A percentile compares a stretch with the other conserved stretches of the same genome.
phyloP scores from a whole-genome alignment of 2,888 invertebrate genomes.

The Apotomis turbidana region DNA sequence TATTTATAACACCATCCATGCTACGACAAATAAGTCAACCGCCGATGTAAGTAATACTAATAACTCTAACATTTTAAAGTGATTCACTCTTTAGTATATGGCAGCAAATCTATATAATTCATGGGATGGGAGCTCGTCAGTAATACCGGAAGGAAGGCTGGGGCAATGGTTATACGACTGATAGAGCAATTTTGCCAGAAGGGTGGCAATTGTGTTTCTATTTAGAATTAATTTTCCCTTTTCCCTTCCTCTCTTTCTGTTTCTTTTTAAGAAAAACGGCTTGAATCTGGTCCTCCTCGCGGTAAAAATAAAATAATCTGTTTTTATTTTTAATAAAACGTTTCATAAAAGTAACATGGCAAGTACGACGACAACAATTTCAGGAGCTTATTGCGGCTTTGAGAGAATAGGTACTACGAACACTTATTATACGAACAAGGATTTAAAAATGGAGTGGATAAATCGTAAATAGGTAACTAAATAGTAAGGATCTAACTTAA shows the following conservation, averaged over 20 bases:
- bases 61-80: background rate
- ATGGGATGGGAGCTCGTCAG: constrained; percentile 15
- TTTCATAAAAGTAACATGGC: too few species aligned
- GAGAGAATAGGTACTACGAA: too few species aligned
- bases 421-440: too few species aligned
- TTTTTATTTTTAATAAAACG: background rate
- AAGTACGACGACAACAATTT: too few species aligned
- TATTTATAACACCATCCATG: too few species aligned
- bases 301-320: background rate
- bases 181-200: constrained; percentile 38
- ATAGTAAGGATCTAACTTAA: too few species aligned
- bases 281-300: constrained; percentile 14
- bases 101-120: background rate
- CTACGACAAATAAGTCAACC: too few species aligned
- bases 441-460: too few species aligned
- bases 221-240: constrained; percentile 27
- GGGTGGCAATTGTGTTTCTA: constrained; percentile 36
- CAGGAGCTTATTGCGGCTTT: too few species aligned
- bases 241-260: constrained; percentile 3
- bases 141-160: constrained; percentile 17
- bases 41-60: too few species aligned
- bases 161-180: constrained; percentile 30
- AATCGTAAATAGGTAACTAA: too few species aligned
- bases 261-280: constrained; percentile 20
- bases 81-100: background rate